Conservation (phyloP, 2,888 invertebrate species). For the Drosophila multiciliata region DNA sequence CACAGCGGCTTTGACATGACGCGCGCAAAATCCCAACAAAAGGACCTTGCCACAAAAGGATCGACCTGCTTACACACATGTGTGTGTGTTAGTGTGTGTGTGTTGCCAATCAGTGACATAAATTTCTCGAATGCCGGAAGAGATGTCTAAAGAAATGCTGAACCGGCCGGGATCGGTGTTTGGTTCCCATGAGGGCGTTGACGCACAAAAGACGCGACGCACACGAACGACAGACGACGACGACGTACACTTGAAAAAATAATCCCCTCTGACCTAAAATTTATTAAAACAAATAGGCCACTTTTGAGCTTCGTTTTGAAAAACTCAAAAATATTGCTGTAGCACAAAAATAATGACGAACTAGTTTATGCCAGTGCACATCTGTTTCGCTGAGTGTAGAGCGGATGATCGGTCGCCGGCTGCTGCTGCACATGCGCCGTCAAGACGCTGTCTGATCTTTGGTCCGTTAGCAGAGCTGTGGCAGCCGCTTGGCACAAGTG, state of each 20-base stretch:
- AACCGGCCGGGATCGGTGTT: conserved; percentile 38
- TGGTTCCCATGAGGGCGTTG: conserved; percentile 79
- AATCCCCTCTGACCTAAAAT: background rate
- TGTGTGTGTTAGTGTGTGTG: background rate
- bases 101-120: conserved; percentile 76
- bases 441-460: conserved; percentile 25
- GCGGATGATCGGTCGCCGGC: conserved; percentile 20
- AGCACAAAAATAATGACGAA: background rate
- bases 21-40: conserved; percentile 56
- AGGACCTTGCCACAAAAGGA: conserved; percentile 56
- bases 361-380: background rate
- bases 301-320: background rate
- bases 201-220: conserved; percentile 66
- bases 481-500: conserved; percentile 76
- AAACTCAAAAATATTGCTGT: background rate
- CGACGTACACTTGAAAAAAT: conserved; percentile 4
- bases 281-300: background rate
- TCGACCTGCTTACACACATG: conserved; percentile 16
- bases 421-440: conserved; percentile 65
- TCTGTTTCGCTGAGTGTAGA: conserved; percentile 1
- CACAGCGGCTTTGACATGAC: conserved; percentile 57
- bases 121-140: conserved; percentile 66
- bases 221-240: conserved; percentile 51
- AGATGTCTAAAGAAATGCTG: conserved; percentile 53
- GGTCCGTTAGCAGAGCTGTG: conserved; percentile 44